These are phyloP conservation scores for Drosophila kuntzei DNA, from an alignment of 2,888 invertebrate genomes.

Conservation along the genomic window DNA sequence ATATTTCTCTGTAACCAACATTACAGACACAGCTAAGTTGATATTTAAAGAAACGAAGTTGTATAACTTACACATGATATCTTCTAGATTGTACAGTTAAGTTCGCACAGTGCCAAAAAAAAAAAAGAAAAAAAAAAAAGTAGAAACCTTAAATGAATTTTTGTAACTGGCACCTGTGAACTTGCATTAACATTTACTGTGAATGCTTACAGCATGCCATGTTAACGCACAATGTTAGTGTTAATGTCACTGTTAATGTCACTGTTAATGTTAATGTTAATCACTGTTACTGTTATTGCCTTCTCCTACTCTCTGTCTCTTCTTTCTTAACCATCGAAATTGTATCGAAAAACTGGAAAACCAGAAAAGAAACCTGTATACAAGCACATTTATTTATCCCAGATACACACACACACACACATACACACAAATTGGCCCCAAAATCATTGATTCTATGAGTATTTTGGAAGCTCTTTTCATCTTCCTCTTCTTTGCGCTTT, in stretches of 20 bases:
- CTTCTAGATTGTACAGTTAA: too few species aligned
- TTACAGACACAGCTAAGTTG: conserved; percentile 62
- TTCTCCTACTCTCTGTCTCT: neutral
- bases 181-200: conserved; percentile 17
- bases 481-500: conserved; percentile 15
- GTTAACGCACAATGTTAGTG: conserved; percentile 2
- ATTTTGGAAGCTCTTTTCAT: conserved; percentile 5
- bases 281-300: neutral
- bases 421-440: conserved; percentile 8
- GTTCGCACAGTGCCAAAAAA: conserved; percentile 5
- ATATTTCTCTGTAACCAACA: conserved; percentile 52
- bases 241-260: conserved; percentile 7
- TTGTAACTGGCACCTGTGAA: conserved; percentile 10
- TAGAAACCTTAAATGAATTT: neutral
- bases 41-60: conserved; percentile 44
- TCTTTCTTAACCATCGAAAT: neutral
- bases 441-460: conserved; percentile 15
- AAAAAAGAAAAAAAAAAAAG: neutral
- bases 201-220: conserved; percentile 3
- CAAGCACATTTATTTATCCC: neutral
- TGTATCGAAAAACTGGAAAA: conserved; percentile 6
- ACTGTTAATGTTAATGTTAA: conserved; percentile 3
- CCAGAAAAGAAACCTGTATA: conserved; percentile 19
- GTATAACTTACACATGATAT: conserved; percentile 7
- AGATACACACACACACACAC: neutral